A percentile compares a stretch with the other conserved stretches of the same genome.
These are phyloP conservation scores for Acanthaster planci DNA, from an alignment of 35 echinoderm and acorn worm species.

Conservation along the genomic window DNA sequence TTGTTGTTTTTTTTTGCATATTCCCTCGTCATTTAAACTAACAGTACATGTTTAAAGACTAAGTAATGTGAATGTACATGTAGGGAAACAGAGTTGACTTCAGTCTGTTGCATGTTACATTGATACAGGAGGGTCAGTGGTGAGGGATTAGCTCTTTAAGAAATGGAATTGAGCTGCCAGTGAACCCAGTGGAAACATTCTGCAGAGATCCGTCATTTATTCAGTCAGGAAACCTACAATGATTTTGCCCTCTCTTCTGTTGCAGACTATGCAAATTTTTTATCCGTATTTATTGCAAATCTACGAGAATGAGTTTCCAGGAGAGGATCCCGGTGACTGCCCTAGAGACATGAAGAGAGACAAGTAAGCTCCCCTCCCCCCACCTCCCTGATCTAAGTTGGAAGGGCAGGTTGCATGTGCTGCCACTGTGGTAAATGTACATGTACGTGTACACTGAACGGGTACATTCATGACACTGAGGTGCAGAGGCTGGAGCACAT, in stretches of 20 bases:
- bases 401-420: too few relatives aligned
- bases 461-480: too few relatives aligned
- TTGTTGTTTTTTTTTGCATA: neutral
- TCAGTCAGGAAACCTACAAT: neutral
- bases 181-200: too few relatives aligned
- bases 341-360: constrained; percentile 70
- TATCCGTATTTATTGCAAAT: constrained; percentile 98
- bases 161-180: neutral
- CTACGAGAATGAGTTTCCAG: constrained; percentile 95
- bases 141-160: too few relatives aligned
- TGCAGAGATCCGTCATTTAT: neutral
- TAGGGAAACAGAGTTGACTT: neutral
- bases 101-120: too few relatives aligned
- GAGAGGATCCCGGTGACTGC: constrained; percentile 87
- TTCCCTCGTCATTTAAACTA: too few relatives aligned
- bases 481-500: too few relatives aligned
- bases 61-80: neutral
- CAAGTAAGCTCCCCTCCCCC: constrained; percentile 52
- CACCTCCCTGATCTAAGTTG: too few relatives aligned
- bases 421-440: too few relatives aligned
- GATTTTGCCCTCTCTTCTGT: constrained; percentile 44
- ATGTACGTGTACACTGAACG: too few relatives aligned
- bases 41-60: neutral
- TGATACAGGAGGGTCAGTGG: too few relatives aligned
- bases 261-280: constrained; percentile 96